Percentiles rank a stretch among this genome's conserved stretches.
These are phyloP conservation scores for Anaspis maculata DNA, from an alignment of 2,888 invertebrate species.

Conservation along the genomic window DNA sequence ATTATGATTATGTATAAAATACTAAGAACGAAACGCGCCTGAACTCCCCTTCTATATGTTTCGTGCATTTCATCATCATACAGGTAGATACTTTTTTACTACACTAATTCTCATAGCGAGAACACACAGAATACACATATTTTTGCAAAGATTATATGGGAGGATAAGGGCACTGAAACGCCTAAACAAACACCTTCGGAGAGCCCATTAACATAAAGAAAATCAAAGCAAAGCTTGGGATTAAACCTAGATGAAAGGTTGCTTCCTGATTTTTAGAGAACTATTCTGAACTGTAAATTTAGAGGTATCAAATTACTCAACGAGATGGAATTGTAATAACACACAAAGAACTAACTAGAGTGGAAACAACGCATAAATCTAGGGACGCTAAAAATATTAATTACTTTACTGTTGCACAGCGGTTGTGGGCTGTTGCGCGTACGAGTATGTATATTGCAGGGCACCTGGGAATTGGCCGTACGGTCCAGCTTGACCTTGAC, in stretches of 20 bases:
- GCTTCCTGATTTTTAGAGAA: too few species aligned
- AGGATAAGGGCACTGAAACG: too few species aligned
- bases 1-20: conserved; percentile 22
- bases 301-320: too few species aligned
- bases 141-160: too few species aligned
- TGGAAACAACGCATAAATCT: too few species aligned
- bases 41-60: conserved; percentile 76
- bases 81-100: conserved; percentile 42
- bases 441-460: conserved; percentile 55
- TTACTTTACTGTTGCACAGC: conserved; percentile 68
- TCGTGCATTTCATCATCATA: conserved; percentile 85
- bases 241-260: too few species aligned
- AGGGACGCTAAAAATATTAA: too few species aligned
- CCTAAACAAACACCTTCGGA: conserved; percentile 1
- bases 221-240: too few species aligned
- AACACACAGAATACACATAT: conserved; percentile 19
- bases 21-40: conserved; percentile 34
- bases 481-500: conserved; percentile 41
- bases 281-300: too few species aligned
- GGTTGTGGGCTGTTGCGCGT: conserved; percentile 57
- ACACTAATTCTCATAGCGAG: conserved; percentile 17
- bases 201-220: conserved; percentile 3
- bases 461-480: conserved; percentile 64
- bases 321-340: too few species aligned
- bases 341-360: too few species aligned